Conservation (phyloP, 2,888 invertebrate genomes). For the Drosophila testacea region DNA sequence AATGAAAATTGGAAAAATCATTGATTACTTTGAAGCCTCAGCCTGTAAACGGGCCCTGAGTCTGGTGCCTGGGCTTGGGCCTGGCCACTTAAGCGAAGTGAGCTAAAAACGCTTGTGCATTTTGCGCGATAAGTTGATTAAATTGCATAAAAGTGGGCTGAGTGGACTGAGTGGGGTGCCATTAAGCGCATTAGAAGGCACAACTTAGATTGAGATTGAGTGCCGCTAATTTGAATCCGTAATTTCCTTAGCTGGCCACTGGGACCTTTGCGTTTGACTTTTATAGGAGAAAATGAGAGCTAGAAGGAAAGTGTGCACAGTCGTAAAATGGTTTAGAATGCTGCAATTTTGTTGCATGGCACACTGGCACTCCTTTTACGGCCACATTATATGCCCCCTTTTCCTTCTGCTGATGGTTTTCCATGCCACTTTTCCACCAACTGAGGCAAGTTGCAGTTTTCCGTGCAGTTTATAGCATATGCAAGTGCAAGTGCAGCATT, state of each 20-base stretch:
- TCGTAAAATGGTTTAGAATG: conserved; percentile 50
- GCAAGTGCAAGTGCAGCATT: conserved; percentile 11
- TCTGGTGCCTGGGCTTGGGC: too few relatives aligned
- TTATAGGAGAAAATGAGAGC: conserved; percentile 1
- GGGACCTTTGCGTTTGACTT: conserved; percentile 17
- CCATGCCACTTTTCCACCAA: neutral
- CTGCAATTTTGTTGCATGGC: conserved; percentile 70
- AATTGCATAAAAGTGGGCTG: conserved; percentile 63
- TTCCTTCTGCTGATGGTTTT: conserved; percentile 11
- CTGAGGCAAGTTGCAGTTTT: conserved; percentile 2
- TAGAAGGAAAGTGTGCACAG: neutral
- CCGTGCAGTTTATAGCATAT: conserved; percentile 12
- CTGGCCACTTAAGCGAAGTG: conserved; percentile 37
- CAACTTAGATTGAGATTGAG: conserved; percentile 78
- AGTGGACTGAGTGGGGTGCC: conserved; percentile 28
- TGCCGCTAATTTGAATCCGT: conserved; percentile 79
- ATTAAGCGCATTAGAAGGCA: conserved; percentile 71
- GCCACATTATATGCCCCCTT: conserved; percentile 53
- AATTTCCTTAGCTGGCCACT: conserved; percentile 56
- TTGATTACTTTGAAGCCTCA: conserved; percentile 59
- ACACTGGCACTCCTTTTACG: conserved; percentile 53
- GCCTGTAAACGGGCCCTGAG: neutral
- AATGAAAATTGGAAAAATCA: conserved; percentile 64
- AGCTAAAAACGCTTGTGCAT: conserved; percentile 51
- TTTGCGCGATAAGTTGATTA: conserved; percentile 76